These are phyloP conservation scores for Steatocranus sp. DNA, from an alignment of 2,797 vertebrate species.

Conservation along the genomic window DNA sequence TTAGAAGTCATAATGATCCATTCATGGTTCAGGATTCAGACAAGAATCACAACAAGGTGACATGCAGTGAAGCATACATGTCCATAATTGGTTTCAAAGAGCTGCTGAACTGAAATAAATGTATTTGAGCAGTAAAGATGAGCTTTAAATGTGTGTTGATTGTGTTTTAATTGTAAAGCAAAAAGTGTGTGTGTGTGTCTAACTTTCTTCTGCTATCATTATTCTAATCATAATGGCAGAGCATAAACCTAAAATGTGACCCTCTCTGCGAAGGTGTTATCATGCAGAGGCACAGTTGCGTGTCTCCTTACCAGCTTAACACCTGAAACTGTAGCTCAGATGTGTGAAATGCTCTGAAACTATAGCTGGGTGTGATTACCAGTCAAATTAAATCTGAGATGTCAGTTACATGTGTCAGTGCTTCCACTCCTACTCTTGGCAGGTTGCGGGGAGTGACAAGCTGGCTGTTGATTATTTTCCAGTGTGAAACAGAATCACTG, in stretches of 20 bases:
- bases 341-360: conserved; percentile 78
- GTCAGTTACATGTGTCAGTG: conserved; percentile 74
- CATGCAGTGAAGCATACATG: not conserved
- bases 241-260: conserved; percentile 45
- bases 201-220: conserved; percentile 6
- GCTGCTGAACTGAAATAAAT: not conserved
- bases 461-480: conserved; percentile 64
- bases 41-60: not conserved
- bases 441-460: conserved; percentile 62
- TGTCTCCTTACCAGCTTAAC: conserved; percentile 63
- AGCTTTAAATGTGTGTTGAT: not conserved
- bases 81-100: not conserved
- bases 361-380: conserved; percentile 78
- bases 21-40: not conserved
- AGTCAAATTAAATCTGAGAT: conserved; percentile 80
- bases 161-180: conserved; percentile 20
- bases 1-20: conserved; percentile 1
- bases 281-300: conserved; percentile 59
- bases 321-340: conserved; percentile 72
- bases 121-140: not conserved
- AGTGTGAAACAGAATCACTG: conserved; percentile 47
- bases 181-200: not conserved
- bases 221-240: conserved; percentile 40
- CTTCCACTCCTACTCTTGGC: conserved; percentile 62
- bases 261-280: conserved; percentile 51